Conservation (phyloP, 2,888 invertebrate species). For the Gasteruption jaculator region DNA sequence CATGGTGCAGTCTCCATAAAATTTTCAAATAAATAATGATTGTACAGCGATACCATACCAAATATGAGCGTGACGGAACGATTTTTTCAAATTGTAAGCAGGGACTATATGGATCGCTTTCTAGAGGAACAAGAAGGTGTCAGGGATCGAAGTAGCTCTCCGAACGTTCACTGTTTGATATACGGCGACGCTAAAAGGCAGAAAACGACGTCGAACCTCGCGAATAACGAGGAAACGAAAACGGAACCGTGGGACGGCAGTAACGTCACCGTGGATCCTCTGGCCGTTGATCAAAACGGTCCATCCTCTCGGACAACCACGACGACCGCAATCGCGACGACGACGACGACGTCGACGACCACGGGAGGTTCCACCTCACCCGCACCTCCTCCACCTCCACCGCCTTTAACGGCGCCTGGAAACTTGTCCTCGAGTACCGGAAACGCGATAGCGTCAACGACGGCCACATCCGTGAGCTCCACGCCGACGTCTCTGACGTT, state of each 20-base stretch:
- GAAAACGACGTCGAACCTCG: slow-evolving; percentile 31
- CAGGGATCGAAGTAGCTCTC: slow-evolving; percentile 68
- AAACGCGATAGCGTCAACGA: too few relatives aligned
- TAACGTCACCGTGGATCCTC: slow-evolving; percentile 20
- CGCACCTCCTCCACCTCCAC: slow-evolving; percentile 28
- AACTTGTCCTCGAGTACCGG: slow-evolving; percentile 21
- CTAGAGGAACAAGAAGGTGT: slow-evolving; percentile 76
- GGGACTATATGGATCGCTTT: slow-evolving; percentile 90
- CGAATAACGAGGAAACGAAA: slow-evolving; percentile 39
- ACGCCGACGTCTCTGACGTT: slow-evolving; percentile 17
- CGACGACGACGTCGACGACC: slow-evolving; percentile 16
- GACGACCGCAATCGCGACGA: slow-evolving; percentile 15
- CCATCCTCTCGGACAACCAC: slow-evolving; percentile 17
- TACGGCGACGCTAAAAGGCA: slow-evolving; percentile 47
- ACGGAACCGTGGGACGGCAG: slow-evolving; percentile 42
- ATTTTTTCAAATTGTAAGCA: slow-evolving; percentile 45
- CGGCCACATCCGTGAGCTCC: slow-evolving; percentile 20
- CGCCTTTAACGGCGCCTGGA: slow-evolving; percentile 18
- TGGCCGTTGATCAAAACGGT: slow-evolving; percentile 20
- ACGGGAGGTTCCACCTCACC: slow-evolving; percentile 26
- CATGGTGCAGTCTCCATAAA: too few relatives aligned
- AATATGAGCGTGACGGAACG: slow-evolving; percentile 30
- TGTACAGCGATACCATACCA: too few relatives aligned
- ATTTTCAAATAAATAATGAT: too few relatives aligned
- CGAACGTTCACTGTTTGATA: slow-evolving; percentile 57